Percentiles rank a stretch among this genome's conserved stretches.
These are phyloP conservation scores for Agrotis puta DNA, from an alignment of 2,888 invertebrate species.

Conservation along the genomic window DNA sequence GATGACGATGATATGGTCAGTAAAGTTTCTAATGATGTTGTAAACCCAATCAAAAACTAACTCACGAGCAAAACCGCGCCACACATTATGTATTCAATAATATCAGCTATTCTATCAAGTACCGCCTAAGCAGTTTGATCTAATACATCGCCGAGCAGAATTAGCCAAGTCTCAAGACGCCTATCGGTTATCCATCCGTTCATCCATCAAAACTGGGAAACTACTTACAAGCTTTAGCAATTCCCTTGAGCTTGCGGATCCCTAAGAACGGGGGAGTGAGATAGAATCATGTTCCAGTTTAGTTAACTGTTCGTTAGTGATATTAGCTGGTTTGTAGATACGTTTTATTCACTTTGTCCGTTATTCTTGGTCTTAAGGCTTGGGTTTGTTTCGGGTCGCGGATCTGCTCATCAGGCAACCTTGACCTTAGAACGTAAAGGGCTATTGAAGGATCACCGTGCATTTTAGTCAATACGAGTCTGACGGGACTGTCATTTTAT, in stretches of 20 bases:
- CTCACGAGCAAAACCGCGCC: not conserved
- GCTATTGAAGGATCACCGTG: no score
- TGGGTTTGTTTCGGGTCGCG: no score
- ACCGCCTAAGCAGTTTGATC: constrained; percentile 39
- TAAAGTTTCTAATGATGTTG: no score
- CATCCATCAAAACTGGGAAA: constrained; percentile 69
- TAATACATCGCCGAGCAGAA: constrained; percentile 41
- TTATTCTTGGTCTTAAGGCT: not conserved
- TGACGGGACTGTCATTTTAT: no score
- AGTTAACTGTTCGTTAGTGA: constrained; percentile 16
- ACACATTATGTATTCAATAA: not conserved
- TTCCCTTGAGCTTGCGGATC: constrained; percentile 40
- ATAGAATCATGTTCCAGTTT: constrained; percentile 32
- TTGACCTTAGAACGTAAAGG: no score
- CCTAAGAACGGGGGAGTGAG: constrained; percentile 25
- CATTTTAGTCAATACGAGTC: no score
- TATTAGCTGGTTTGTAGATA: not conserved
- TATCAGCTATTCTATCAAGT: constrained; percentile 35
- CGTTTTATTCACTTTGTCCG: not conserved
- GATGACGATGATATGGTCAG: no score
- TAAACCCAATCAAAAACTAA: not conserved
- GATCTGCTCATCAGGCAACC: no score
- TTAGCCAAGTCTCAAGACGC: constrained; percentile 60
- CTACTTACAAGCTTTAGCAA: constrained; percentile 60
- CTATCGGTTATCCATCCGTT: constrained; percentile 63